A percentile compares a stretch with the other conserved stretches of the same genome.
phyloP scores from a whole-genome alignment of 2,113 vertebrate species.

The Coreoperca whiteheadi region DNA sequence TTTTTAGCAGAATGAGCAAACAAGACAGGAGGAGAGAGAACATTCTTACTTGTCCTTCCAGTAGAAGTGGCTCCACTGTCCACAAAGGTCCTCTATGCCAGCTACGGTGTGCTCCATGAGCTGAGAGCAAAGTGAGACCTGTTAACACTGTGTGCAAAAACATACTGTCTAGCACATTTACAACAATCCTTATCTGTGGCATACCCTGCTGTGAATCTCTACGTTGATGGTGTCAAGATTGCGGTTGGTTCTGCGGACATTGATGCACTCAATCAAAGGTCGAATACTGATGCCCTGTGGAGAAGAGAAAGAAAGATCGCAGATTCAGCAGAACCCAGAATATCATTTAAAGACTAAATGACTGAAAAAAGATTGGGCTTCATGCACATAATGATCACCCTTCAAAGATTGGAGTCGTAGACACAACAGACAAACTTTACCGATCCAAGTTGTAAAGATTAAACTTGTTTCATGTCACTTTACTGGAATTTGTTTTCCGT shows the following conservation, averaged over 20 bases:
- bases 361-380: not conserved
- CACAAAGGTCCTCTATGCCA: slow-evolving; percentile 96
- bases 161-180: not conserved
- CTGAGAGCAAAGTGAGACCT: slow-evolving; percentile 73
- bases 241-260: slow-evolving; percentile 93
- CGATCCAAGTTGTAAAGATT: not conserved
- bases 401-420: no score
- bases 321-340: not conserved
- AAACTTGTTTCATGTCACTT: no score
- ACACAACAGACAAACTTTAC: no score
- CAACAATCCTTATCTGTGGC: slow-evolving; percentile 8
- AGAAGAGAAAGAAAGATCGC: not conserved
- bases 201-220: slow-evolving; percentile 94
- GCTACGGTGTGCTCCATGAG: slow-evolving; percentile 95
- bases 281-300: slow-evolving; percentile 95
- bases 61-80: slow-evolving; percentile 97
- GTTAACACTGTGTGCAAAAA: not conserved
- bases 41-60: slow-evolving; percentile 96
- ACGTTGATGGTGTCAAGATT: slow-evolving; percentile 92
- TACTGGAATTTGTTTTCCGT: not conserved
- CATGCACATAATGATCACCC: not conserved
- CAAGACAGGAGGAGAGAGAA: not conserved
- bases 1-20: not conserved
- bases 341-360: not conserved
- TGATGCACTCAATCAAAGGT: slow-evolving; percentile 94